phyloP scores from a whole-genome alignment of 2,888 invertebrate genomes.

The Heliconius erato region DNA sequence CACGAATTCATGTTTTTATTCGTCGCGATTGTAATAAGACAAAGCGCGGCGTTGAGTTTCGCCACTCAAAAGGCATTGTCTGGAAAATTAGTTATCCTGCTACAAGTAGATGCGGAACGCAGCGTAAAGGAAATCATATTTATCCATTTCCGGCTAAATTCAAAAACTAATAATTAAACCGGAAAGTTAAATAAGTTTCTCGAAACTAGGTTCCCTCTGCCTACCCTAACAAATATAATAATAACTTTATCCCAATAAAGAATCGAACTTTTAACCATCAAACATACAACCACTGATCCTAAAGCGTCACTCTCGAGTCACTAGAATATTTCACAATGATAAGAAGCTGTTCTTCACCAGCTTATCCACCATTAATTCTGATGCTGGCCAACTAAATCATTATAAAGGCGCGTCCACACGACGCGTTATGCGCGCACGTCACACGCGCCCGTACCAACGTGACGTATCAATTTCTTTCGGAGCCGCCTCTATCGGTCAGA shows the following conservation, averaged over 20 bases:
- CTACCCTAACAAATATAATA: neutral
- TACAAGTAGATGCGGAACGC: too few species aligned
- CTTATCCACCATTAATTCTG: slow-evolving; percentile 53
- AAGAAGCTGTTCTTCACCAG: slow-evolving; percentile 46
- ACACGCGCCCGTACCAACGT: slow-evolving; percentile 56
- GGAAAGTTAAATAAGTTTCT: neutral
- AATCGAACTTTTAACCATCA: neutral
- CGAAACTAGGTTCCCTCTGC: neutral
- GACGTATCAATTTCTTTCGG: slow-evolving; percentile 64
- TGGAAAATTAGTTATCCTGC: too few species aligned
- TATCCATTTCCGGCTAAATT: too few species aligned
- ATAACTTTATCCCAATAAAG: neutral
- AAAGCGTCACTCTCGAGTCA: neutral
- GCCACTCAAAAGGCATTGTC: too few species aligned
- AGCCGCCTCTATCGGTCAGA: slow-evolving; percentile 51
- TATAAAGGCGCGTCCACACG: slow-evolving; percentile 55
- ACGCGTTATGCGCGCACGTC: slow-evolving; percentile 58
- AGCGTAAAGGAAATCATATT: too few species aligned
- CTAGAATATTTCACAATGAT: slow-evolving; percentile 27
- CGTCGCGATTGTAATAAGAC: too few species aligned
- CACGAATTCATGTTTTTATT: neutral
- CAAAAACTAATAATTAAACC: too few species aligned
- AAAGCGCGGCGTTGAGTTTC: too few species aligned
- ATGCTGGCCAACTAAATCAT: slow-evolving; percentile 56
- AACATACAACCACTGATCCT: neutral